Evolutionary conservation across 2,113 vertebrate species (phyloP).

Genomic region (Callopanchax toddi): DNA sequence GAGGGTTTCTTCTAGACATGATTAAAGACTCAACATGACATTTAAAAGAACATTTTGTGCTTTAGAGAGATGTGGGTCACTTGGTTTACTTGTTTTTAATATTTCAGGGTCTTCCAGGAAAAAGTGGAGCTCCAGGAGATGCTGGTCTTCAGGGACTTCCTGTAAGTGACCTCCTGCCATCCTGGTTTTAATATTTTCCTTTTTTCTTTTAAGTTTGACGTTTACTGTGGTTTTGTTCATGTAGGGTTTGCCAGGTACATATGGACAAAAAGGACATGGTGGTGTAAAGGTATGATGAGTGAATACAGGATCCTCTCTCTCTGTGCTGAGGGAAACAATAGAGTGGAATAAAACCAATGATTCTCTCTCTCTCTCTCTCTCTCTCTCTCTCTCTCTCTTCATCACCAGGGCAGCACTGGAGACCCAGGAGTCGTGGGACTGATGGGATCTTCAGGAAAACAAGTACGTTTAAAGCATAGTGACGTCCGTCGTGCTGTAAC

Average conservation of each 20-base stretch:
- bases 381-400: constrained; percentile 17
- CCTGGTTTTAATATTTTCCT: background rate
- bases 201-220: background rate
- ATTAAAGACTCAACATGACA: too few relatives aligned
- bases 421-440: constrained; percentile 85
- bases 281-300: constrained; percentile 84
- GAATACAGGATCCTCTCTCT: background rate
- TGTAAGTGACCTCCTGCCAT: constrained; percentile 79
- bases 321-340: background rate
- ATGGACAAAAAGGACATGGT: constrained; percentile 85
- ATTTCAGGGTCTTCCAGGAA: constrained; percentile 88
- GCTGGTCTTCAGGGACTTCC: constrained; percentile 88
- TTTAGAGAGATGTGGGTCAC: too few relatives aligned
- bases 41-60: too few relatives aligned
- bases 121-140: constrained; percentile 90
- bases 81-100: background rate
- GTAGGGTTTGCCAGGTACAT: constrained; percentile 89
- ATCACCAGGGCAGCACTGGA: constrained; percentile 83
- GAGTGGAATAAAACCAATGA: background rate
- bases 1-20: too few relatives aligned
- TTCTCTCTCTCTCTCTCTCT: background rate
- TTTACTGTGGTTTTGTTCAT: constrained; percentile 4
- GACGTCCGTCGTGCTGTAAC: background rate
- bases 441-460: constrained; percentile 92
- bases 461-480: constrained; percentile 74